Percentiles rank a stretch among this genome's conserved stretches.
Conservation (phyloP, 2,113 vertebrate species). For the Gavialis gangeticus region DNA sequence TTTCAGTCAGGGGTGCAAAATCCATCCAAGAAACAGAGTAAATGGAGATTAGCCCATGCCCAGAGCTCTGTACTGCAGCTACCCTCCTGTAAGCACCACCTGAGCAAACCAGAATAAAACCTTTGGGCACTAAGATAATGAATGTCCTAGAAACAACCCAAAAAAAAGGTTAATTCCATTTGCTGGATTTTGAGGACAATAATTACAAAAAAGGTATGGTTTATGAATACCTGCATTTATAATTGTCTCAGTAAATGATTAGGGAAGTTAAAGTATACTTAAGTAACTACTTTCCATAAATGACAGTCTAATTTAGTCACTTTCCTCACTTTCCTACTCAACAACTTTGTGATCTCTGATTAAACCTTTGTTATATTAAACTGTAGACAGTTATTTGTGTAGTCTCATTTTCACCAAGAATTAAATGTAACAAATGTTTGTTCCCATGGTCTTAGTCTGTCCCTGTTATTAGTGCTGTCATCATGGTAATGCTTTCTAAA, state of each 20-base stretch:
- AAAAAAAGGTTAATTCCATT: not conserved
- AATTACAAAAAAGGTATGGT: not conserved
- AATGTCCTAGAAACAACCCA: not conserved
- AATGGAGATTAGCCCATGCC: not conserved
- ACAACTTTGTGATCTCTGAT: not conserved
- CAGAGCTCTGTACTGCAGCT: not conserved
- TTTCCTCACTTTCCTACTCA: not conserved
- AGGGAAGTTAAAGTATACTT: not conserved
- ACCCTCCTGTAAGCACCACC: not conserved
- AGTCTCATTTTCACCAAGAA: not conserved
- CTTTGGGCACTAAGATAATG: not conserved
- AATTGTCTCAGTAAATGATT: not conserved
- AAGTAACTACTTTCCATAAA: not conserved
- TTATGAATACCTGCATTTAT: slow-evolving; percentile 22
- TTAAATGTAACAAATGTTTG: not conserved
- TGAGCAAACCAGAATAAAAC: not conserved
- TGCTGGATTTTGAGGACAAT: not conserved
- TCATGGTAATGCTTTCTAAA: not conserved
- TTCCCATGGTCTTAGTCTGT: not conserved
- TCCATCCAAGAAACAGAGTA: not conserved
- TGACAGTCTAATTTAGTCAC: not conserved
- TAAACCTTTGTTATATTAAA: slow-evolving; percentile 6
- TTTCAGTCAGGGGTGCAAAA: not conserved
- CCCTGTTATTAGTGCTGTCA: not conserved
- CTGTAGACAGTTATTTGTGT: not conserved